These are phyloP conservation scores for Melanocharis versteri DNA, from an alignment of 2,113 vertebrate species.

Conservation along the genomic window DNA sequence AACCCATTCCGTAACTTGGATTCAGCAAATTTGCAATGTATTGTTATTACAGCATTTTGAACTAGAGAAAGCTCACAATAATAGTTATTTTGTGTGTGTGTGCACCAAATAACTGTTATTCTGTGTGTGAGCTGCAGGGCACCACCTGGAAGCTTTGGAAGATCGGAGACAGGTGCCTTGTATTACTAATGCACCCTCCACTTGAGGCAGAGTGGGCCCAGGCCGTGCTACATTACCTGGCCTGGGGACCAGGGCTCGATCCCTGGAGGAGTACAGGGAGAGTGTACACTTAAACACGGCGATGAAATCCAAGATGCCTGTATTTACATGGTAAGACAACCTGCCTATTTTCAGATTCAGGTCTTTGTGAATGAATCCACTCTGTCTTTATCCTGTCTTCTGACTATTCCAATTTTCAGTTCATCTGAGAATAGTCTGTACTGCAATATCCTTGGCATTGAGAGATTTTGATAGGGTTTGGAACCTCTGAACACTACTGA, in stretches of 20 bases:
- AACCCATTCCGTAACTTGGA: not conserved
- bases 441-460: not conserved
- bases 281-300: not conserved
- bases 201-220: not conserved
- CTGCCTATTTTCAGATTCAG: not conserved
- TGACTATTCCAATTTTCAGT: not conserved
- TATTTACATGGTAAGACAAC: not conserved
- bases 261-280: not conserved
- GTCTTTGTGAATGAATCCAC: not conserved
- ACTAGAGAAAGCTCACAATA: not conserved
- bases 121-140: not conserved
- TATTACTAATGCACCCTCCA: not conserved
- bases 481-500: not conserved
- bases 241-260: not conserved
- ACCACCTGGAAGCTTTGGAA: not conserved
- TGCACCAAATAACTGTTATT: not conserved
- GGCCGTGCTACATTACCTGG: rapidly evolving
- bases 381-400: not conserved
- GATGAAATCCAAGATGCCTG: not conserved
- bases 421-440: not conserved
- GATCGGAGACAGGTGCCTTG: not conserved
- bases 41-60: not conserved
- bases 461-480: not conserved
- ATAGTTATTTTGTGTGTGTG: not conserved
- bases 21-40: not conserved